These are phyloP conservation scores for Notolepis coatsorum DNA, from an alignment of 2,797 vertebrate species.

Conservation along the genomic window DNA sequence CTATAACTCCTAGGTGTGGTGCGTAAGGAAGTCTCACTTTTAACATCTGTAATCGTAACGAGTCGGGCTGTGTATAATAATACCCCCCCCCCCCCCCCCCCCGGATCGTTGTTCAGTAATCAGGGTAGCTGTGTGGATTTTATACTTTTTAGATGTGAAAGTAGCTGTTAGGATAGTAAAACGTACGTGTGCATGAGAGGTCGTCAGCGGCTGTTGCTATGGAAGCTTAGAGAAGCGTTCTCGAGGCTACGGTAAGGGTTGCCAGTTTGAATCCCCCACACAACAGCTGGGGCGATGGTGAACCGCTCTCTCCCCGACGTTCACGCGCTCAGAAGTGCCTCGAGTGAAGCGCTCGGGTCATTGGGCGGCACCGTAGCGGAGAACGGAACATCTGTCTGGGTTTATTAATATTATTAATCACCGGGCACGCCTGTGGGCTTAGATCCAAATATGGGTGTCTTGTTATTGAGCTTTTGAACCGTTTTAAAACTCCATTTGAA, in stretches of 20 bases:
- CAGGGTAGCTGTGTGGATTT: conserved; percentile 19
- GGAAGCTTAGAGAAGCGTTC: conserved; percentile 17
- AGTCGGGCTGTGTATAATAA: conserved; percentile 30
- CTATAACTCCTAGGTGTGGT: conserved; percentile 26
- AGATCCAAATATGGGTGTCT: no score
- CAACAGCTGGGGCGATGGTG: conserved; percentile 2
- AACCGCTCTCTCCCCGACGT: conserved; percentile 1
- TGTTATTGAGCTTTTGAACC: no score
- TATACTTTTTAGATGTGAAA: conserved; percentile 27
- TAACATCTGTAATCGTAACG: conserved; percentile 3
- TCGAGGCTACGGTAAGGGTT: conserved; percentile 2
- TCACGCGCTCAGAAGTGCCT: conserved; percentile 11
- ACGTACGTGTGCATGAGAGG: conserved; percentile 10
- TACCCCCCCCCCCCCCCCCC: no score
- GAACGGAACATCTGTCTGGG: no score
- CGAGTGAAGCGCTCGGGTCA: conserved; percentile 17
- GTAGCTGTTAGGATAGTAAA: conserved; percentile 16
- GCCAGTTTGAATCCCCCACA: background rate
- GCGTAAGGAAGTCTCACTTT: conserved; percentile 23
- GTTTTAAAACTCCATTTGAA: no score
- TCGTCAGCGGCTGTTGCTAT: conserved; percentile 6
- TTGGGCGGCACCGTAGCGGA: no score
- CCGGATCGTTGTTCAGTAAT: conserved; percentile 19
- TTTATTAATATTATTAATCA: no score
- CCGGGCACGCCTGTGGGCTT: no score